Conservation (phyloP, 2,797 vertebrate species). For the Discoglossus pictus region DNA sequence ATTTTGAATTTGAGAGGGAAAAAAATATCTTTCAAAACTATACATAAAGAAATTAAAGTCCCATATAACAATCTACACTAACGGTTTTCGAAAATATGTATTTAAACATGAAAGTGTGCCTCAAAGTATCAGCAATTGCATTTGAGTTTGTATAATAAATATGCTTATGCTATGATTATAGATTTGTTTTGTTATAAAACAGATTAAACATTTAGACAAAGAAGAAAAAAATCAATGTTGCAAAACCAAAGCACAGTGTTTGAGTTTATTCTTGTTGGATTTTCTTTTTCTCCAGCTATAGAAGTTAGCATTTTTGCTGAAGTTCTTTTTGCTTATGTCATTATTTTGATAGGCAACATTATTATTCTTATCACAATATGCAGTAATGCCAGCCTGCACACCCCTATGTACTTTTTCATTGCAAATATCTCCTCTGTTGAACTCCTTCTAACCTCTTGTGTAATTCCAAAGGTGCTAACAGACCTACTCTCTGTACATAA, state of each 20-base stretch:
- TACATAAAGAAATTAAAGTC: too few species aligned
- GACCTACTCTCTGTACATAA: constrained; percentile 4
- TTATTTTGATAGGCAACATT: background rate
- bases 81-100: too few species aligned
- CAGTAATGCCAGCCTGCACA: constrained; percentile 9
- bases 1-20: too few species aligned
- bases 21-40: too few species aligned
- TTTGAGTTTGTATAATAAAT: too few species aligned
- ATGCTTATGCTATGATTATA: too few species aligned
- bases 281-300: background rate
- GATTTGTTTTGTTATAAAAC: too few species aligned
- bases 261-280: constrained; percentile 1
- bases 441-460: constrained; percentile 1
- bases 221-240: background rate
- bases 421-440: constrained; percentile 10
- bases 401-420: constrained; percentile 35
- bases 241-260: background rate
- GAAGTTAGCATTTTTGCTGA: background rate
- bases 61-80: too few species aligned
- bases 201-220: background rate
- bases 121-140: too few species aligned
- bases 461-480: constrained; percentile 14
- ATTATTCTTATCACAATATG: constrained; percentile 6
- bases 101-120: too few species aligned
- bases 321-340: background rate